Conservation (phyloP, 1,140 invertebrate species). For the Macrobrachium rosenbergii region DNA sequence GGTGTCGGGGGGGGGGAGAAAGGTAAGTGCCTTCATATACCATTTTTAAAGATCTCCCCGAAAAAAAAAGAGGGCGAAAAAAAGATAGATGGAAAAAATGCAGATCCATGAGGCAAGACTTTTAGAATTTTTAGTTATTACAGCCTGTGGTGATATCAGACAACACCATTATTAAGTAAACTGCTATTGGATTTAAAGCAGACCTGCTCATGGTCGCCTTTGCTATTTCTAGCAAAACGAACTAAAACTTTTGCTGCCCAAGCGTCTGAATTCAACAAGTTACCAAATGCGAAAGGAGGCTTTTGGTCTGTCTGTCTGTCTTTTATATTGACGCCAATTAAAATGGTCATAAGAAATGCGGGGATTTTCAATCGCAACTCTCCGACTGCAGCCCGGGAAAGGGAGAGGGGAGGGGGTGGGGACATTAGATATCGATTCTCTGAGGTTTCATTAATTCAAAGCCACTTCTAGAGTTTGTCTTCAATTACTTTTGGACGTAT, state of each 20-base stretch:
- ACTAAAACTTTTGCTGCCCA: neutral
- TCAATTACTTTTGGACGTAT: too few species aligned
- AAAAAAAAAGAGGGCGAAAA: too few species aligned
- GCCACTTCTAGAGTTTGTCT: too few species aligned
- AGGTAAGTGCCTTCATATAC: conserved; percentile 56
- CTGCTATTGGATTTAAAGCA: neutral
- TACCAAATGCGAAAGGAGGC: neutral
- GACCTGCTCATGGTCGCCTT: conserved; percentile 19
- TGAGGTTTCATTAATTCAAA: too few species aligned
- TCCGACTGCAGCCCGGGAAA: neutral
- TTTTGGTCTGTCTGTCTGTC: neutral
- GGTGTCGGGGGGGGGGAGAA: conserved; percentile 18
- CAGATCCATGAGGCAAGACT: conserved; percentile 45
- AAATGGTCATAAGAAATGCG: neutral
- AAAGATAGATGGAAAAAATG: conserved; percentile 19
- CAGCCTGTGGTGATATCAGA: conserved; percentile 36
- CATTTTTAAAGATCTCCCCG: conserved; percentile 52
- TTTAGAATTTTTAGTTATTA: conserved; percentile 59
- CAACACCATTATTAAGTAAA: conserved; percentile 4
- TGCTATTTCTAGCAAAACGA: conserved; percentile 8
- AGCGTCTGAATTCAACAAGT: conserved; percentile 42
- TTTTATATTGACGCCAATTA: neutral
- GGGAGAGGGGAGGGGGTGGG: neutral
- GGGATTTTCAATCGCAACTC: too few species aligned
- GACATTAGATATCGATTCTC: too few species aligned